Evolutionary conservation across 2,113 vertebrate genomes (phyloP), one percentile per base, ranked within the genome.

Genomic region (Rhinogobius similis): DNA sequence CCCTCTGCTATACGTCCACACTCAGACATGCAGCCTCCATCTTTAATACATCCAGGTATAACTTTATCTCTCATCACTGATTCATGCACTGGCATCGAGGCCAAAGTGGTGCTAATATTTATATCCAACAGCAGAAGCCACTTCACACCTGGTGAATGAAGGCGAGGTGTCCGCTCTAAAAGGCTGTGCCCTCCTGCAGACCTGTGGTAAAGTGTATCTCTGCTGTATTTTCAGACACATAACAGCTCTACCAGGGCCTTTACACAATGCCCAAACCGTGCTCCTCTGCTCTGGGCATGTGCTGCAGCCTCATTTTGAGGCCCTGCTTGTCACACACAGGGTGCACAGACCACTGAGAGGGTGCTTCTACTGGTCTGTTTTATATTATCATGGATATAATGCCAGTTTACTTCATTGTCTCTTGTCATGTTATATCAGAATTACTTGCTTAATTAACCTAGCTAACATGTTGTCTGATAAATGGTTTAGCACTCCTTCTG

Each of bases 101-200:
- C 61, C 73, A 62, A 64, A 79, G 82, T 81, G 84, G 76, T 73
- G 23, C 27, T 4, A 72, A 82, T 77, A 87, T 79, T 82, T 65
- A 79, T 71, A 68, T 52, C 24, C 21, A 68, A 82, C 83, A 87
- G 77, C 53, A 80, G 67, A 81, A 87, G 3, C 73, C 75, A 83
- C 84, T 88, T 86, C 44, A 12, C 76, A 66, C 72, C 75, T 55
- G 70, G 85, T 86, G 73, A 86, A 87, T 83, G 75, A 79, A 82
- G 79, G 20, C 80, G 36, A 73, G 75, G 67, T 68, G 68, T 78
- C 70, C 78, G 68, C 73, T 70, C 44, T 48, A 74, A 78, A 83
- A 79, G 81, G 81, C 77, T 72, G 36, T 70, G 82, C 80, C 76
- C 78, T 73, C 63, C 18, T 23, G 73, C 29, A 55, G 61, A 79